Percentiles rank a stretch among this genome's conserved stretches.
These are phyloP conservation scores for Nomia melanderi DNA, from an alignment of 1,140 invertebrate species.

Conservation along the genomic window DNA sequence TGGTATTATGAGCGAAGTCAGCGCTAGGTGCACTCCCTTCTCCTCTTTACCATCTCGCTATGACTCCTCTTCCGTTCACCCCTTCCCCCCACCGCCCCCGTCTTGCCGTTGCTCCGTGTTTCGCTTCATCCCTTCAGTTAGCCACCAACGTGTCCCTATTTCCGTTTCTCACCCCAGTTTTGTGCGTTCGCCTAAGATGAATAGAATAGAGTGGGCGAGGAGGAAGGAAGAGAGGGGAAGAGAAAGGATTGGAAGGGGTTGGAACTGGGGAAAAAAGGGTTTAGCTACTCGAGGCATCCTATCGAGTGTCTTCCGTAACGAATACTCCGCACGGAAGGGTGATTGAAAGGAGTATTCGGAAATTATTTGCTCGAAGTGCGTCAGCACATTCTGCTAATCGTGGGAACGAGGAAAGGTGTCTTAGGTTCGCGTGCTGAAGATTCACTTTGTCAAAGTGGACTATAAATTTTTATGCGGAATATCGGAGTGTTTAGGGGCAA, in stretches of 20 bases:
- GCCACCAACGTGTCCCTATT: constrained; percentile 8
- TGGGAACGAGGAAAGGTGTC: too few relatives aligned
- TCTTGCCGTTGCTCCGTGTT: constrained; percentile 25
- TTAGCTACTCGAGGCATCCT: constrained; percentile 14
- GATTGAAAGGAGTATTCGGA: background rate
- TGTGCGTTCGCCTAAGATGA: constrained; percentile 37
- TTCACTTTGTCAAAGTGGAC: too few relatives aligned
- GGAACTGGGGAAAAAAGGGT: background rate
- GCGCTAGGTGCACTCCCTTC: constrained; percentile 30
- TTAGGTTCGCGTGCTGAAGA: too few relatives aligned
- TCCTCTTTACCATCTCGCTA: constrained; percentile 15
- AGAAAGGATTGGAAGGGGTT: background rate
- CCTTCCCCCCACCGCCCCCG: constrained; percentile 4
- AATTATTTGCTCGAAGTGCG: too few relatives aligned
- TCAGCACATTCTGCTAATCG: too few relatives aligned
- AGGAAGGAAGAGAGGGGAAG: background rate
- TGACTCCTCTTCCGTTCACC: background rate
- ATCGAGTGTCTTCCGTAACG: background rate
- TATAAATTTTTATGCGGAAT: too few relatives aligned
- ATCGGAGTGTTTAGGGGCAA: too few relatives aligned
- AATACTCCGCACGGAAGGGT: background rate
- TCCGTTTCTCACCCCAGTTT: constrained; percentile 36
- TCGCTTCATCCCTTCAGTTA: constrained; percentile 13
- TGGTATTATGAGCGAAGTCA: constrained; percentile 59
- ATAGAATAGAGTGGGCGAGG: too few relatives aligned